Evolutionary conservation across 1,140 invertebrate species (phyloP).

Genomic region (Drepana arcuata): DNA sequence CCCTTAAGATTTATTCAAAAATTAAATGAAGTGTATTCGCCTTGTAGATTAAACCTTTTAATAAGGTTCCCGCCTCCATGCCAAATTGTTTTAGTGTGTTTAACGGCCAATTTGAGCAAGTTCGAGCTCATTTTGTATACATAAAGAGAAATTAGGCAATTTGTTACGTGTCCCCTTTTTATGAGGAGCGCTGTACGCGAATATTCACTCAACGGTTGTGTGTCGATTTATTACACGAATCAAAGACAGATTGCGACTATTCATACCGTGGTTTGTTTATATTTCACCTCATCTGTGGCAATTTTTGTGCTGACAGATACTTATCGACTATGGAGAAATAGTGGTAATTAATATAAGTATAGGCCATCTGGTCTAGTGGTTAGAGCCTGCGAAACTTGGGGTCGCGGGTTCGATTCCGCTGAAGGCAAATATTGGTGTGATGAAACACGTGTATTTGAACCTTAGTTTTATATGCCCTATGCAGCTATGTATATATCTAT

Average conservation of each 20-base stretch:
- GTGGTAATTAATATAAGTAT: no score
- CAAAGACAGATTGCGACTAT: slow-evolving; percentile 17
- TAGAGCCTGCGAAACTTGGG: no score
- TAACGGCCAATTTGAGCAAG: slow-evolving; percentile 40
- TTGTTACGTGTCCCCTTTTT: slow-evolving; percentile 39
- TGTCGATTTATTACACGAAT: slow-evolving; percentile 18
- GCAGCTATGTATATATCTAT: no score
- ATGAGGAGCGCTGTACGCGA: slow-evolving; percentile 5
- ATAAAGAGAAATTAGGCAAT: slow-evolving; percentile 55
- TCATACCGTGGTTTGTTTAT: slow-evolving; percentile 4
- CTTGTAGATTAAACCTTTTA: slow-evolving; percentile 34
- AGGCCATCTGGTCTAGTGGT: no score
- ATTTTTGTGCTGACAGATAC: not conserved
- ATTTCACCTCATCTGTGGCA: slow-evolving; percentile 1
- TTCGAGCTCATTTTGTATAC: slow-evolving; percentile 45
- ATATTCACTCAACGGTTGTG: slow-evolving; percentile 24
- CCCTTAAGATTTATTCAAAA: slow-evolving; percentile 25
- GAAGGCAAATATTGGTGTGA: no score
- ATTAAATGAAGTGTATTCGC: slow-evolving; percentile 25
- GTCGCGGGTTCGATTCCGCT: no score
- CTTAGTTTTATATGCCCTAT: no score
- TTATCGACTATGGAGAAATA: no score
- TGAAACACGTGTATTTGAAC: no score
- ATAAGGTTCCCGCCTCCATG: slow-evolving; percentile 35
- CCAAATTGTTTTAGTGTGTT: slow-evolving; percentile 43